Percentiles rank a stretch among this genome's conserved stretches.
These are phyloP conservation scores for Caenorhabditis macrosperma DNA, from an alignment of 2,888 invertebrate genomes.

Conservation along the genomic window DNA sequence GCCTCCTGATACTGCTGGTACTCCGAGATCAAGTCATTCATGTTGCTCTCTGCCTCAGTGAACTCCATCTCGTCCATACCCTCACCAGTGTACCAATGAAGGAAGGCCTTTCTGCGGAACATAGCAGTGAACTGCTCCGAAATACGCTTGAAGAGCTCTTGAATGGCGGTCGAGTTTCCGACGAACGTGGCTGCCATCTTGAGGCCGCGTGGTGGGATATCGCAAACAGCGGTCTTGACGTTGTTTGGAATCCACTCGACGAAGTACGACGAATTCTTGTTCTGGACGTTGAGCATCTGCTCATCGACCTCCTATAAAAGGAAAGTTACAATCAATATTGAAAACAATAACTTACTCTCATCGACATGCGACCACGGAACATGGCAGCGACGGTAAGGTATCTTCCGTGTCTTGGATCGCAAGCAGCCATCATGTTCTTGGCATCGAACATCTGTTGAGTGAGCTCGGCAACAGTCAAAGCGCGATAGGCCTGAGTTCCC, in stretches of 20 bases:
- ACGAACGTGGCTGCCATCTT: slow-evolving; percentile 95
- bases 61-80: slow-evolving; percentile 98
- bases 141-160: slow-evolving; percentile 91
- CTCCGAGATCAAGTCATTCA: slow-evolving; percentile 87
- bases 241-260: slow-evolving; percentile 94
- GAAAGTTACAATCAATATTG: not conserved
- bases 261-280: slow-evolving; percentile 91
- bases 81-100: slow-evolving; percentile 97
- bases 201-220: slow-evolving; percentile 92
- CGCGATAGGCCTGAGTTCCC: slow-evolving; percentile 83
- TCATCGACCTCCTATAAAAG: slow-evolving; percentile 85
- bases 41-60: slow-evolving; percentile 95
- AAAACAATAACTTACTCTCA: slow-evolving; percentile 80
- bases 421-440: slow-evolving; percentile 83
- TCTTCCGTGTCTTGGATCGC: slow-evolving; percentile 83
- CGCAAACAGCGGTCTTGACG: slow-evolving; percentile 91
- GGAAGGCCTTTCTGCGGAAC: slow-evolving; percentile 95
- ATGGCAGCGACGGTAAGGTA: slow-evolving; percentile 85
- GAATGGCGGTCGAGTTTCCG: slow-evolving; percentile 92
- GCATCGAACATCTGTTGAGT: slow-evolving; percentile 86
- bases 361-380: slow-evolving; percentile 84
- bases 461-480: slow-evolving; percentile 86
- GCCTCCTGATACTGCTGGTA: slow-evolving; percentile 92
- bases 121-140: slow-evolving; percentile 93
- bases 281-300: slow-evolving; percentile 94